phyloP scores from a whole-genome alignment of 2,888 invertebrate species.

The Osmoderma eremita region DNA sequence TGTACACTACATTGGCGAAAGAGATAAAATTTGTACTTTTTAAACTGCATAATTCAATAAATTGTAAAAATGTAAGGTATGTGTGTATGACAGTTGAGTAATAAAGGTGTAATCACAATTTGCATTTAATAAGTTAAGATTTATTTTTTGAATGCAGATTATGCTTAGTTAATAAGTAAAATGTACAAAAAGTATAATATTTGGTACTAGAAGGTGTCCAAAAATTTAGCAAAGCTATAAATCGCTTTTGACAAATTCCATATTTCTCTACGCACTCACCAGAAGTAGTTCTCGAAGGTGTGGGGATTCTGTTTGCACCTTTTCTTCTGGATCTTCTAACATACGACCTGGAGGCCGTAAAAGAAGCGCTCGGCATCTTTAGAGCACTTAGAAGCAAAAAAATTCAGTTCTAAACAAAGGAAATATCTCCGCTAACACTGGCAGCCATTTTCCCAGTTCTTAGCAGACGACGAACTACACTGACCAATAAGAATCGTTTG shows the following conservation, averaged over 20 bases:
- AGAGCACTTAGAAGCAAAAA: slow-evolving; percentile 57
- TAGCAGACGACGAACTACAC: slow-evolving; percentile 56
- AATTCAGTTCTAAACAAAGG: slow-evolving; percentile 80
- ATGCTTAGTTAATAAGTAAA: no score
- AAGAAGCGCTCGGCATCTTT: slow-evolving; percentile 95
- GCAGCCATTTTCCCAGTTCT: slow-evolving; percentile 85
- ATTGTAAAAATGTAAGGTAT: no score
- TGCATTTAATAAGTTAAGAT: no score
- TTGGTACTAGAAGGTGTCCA: no score
- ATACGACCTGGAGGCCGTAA: slow-evolving; percentile 92
- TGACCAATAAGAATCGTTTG: slow-evolving; percentile 54
- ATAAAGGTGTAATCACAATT: no score
- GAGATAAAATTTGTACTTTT: no score
- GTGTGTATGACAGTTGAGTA: no score
- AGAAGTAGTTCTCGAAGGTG: slow-evolving; percentile 83
- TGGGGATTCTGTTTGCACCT: slow-evolving; percentile 87
- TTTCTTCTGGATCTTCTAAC: slow-evolving; percentile 91
- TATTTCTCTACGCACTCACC: slow-evolving; percentile 69
- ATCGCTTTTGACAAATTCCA: slow-evolving; percentile 24
- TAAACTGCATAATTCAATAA: no score
- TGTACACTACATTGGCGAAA: no score
- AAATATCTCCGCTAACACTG: slow-evolving; percentile 81
- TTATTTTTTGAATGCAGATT: no score
- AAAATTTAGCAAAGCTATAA: no score
- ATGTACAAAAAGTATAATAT: no score